Percentiles rank a stretch among this genome's conserved stretches.
Evolutionary conservation across 2,113 vertebrate species (phyloP).

Genomic region (Phyllostomus hastatus): DNA sequence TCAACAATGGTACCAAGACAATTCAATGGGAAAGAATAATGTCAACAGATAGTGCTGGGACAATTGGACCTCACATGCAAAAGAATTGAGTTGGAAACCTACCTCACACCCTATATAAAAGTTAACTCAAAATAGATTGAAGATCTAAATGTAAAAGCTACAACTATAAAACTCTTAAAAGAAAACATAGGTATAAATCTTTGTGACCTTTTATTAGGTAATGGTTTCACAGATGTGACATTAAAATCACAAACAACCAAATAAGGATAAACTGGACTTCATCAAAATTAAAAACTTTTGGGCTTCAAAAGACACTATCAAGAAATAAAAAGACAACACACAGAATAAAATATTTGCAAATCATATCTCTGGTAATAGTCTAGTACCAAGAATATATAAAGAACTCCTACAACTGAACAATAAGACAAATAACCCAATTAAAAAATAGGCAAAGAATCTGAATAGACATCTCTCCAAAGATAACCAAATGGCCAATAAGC

Average conservation of each 20-base stretch:
- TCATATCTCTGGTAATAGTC: background rate
- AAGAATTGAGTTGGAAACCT: background rate
- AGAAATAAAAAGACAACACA: background rate
- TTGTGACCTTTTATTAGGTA: background rate
- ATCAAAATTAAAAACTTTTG: slow-evolving; percentile 4
- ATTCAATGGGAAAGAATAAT: background rate
- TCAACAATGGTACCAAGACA: background rate
- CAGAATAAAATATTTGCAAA: background rate
- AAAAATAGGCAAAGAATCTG: background rate
- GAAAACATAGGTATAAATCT: background rate
- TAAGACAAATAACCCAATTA: background rate
- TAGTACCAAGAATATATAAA: slow-evolving; percentile 11
- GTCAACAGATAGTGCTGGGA: background rate
- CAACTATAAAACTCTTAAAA: background rate
- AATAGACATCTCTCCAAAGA: background rate
- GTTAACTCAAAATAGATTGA: slow-evolving; percentile 4
- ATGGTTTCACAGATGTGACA: background rate
- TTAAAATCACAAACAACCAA: background rate
- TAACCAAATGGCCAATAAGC: background rate
- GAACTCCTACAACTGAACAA: background rate
- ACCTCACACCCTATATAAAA: background rate
- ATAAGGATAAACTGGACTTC: background rate
- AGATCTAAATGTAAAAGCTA: background rate
- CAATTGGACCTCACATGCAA: slow-evolving; percentile 17
- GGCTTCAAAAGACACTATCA: background rate